These are phyloP conservation scores for Megamerina dolium DNA, from an alignment of 2,888 invertebrate genomes.

Conservation along the genomic window DNA sequence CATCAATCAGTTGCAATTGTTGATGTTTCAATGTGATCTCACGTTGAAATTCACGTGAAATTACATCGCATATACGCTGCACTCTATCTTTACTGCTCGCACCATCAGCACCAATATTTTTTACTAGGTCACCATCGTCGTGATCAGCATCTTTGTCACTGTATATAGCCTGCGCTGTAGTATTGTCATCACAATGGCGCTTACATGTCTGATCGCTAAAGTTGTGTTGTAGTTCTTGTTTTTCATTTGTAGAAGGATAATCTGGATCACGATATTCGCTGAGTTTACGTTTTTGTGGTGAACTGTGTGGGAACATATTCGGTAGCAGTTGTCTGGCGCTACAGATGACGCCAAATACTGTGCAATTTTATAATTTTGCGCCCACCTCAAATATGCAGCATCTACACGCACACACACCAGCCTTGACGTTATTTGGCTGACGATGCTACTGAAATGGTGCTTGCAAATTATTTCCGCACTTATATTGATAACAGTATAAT, in stretches of 20 bases:
- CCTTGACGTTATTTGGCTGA: no score
- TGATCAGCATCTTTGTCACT: neutral
- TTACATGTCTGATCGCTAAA: constrained; percentile 1
- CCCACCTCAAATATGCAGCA: no score
- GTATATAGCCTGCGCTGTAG: neutral
- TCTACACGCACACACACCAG: no score
- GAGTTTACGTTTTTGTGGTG: constrained; percentile 43
- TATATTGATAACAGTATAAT: no score
- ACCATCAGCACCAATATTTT: neutral
- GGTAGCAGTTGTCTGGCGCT: no score
- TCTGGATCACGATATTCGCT: constrained; percentile 58
- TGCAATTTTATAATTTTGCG: no score
- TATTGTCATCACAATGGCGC: constrained; percentile 5
- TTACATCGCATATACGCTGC: constrained; percentile 56
- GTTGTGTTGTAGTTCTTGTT: no score
- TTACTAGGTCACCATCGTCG: neutral
- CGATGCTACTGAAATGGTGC: no score
- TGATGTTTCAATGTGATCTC: constrained; percentile 65
- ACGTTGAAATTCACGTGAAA: constrained; percentile 65
- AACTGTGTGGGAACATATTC: no score
- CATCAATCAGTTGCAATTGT: constrained; percentile 66
- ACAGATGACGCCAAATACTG: no score
- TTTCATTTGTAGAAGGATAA: constrained; percentile 44
- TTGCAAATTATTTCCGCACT: no score
- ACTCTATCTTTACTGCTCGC: constrained; percentile 5